Evolutionary conservation across 2,113 vertebrate species (phyloP).

Genomic region (Aldabrachelys gigantea): DNA sequence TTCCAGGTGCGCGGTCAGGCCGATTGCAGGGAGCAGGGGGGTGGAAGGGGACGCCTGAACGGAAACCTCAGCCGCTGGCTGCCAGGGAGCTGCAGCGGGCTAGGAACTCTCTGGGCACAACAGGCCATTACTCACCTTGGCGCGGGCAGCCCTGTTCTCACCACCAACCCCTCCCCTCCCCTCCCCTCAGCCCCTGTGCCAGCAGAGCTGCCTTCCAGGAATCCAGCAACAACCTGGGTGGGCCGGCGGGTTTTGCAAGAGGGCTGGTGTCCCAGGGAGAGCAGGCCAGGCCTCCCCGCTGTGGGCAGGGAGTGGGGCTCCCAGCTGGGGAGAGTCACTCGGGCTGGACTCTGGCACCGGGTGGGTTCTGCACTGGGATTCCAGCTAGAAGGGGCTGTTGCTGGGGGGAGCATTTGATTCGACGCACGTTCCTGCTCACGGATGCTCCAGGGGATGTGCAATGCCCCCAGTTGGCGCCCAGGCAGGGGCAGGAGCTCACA

Average conservation of each 20-base stretch:
- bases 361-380: too few species aligned
- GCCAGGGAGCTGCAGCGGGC: background rate
- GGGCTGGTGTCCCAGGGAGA: background rate
- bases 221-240: background rate
- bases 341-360: too few species aligned
- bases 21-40: background rate
- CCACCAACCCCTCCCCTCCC: background rate
- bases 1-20: background rate
- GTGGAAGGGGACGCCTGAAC: background rate
- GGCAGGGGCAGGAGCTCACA: background rate
- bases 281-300: background rate
- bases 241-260: background rate
- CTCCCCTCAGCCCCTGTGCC: background rate
- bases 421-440: background rate
- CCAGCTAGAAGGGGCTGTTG: too few species aligned
- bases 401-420: too few species aligned
- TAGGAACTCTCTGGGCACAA: background rate
- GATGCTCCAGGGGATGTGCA: too few species aligned
- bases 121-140: background rate
- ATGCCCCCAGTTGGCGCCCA: background rate
- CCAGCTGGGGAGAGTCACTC: rapidly evolving
- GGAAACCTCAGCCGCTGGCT: background rate
- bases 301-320: background rate
- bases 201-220: background rate
- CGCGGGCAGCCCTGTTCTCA: background rate